Evolutionary conservation across 2,888 invertebrate species (phyloP), one percentile per base, ranked within the genome.

Genomic region (Leptarthrus brevirostris): DNA sequence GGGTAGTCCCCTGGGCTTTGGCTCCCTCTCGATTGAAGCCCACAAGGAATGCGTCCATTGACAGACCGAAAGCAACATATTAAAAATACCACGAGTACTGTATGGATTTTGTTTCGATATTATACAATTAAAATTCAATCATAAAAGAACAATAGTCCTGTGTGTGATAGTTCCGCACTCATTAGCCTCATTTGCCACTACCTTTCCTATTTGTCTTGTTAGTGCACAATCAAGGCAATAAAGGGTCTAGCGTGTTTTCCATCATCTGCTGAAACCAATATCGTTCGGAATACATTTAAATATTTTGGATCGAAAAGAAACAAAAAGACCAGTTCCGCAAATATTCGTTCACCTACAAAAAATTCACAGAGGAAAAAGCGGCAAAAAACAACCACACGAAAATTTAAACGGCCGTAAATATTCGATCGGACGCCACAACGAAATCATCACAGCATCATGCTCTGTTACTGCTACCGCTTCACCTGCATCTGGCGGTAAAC

Each of bases 391-490:
- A 24, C 18, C 26, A 30, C 26, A 74, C 3, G 36, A 56, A 74
- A 72, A 44, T 52, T 70, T 75, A 75, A 56, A 71, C 73, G 72
- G 72, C 72, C 76, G 74, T 76, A 75, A 75, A 74, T 74, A 70
- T 75, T 76, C 75, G 74, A 75, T 74, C 74, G 73, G 73, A 72
- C 70, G 73, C 73, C 74, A 74, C 73, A 73, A 58, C 49, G 47
- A 58, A 58, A 72, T 72, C 58, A 72, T 72, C 47, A 72, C 76
- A 72, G 75, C 75, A 74, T 77, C 77, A 77, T 75, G 70, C 72
- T 64, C 73, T 73, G 14, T 16, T 54, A 14, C 14, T n/a, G 16
- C 34, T 12, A 12, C 14, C 34, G 4, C 18, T 20, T 6, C 52
- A 16, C 14, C 3, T 8, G 40, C 52, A 16, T 26, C 3, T 8